Percentiles rank a stretch among this genome's conserved stretches.
phyloP scores from a whole-genome alignment of 1,140 invertebrate species.

The Semibalanus balanoides region DNA sequence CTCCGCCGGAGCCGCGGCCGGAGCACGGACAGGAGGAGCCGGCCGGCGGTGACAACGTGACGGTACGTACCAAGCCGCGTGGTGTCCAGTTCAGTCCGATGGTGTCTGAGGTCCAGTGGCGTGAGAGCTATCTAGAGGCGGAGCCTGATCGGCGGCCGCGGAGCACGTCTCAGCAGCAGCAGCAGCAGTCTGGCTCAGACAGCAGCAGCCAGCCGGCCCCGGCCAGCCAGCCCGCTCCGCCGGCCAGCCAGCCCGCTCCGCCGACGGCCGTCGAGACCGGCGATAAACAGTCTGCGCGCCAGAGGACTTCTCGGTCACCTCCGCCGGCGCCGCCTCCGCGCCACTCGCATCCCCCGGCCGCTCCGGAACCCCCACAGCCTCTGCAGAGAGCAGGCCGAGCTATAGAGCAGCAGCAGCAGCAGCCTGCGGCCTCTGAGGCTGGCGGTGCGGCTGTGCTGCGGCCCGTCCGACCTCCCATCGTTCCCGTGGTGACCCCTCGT shows the following conservation, averaged over 20 bases:
- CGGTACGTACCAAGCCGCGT: background rate
- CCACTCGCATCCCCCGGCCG: no score
- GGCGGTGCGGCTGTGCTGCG: background rate
- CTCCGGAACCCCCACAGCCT: no score
- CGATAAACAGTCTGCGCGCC: no score
- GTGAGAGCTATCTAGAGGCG: background rate
- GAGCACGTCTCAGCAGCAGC: background rate
- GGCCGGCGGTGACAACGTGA: background rate
- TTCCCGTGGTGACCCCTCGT: background rate
- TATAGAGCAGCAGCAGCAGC: no score
- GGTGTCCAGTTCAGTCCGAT: background rate
- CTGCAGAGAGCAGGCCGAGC: no score
- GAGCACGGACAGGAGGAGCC: background rate
- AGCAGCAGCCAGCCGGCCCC: no score
- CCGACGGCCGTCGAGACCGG: background rate
- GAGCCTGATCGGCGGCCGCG: background rate
- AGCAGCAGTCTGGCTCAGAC: background rate
- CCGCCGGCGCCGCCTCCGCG: no score
- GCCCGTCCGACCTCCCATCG: background rate
- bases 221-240: no score
- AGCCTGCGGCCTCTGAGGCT: no score
- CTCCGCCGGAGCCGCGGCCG: background rate
- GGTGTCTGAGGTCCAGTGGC: constrained; percentile 2
- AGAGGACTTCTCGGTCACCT: no score
- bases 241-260: background rate